A percentile compares a stretch with the other conserved stretches of the same genome.
phyloP scores from a whole-genome alignment of 2,113 vertebrate species.

The Rhabdomys dilectus region DNA sequence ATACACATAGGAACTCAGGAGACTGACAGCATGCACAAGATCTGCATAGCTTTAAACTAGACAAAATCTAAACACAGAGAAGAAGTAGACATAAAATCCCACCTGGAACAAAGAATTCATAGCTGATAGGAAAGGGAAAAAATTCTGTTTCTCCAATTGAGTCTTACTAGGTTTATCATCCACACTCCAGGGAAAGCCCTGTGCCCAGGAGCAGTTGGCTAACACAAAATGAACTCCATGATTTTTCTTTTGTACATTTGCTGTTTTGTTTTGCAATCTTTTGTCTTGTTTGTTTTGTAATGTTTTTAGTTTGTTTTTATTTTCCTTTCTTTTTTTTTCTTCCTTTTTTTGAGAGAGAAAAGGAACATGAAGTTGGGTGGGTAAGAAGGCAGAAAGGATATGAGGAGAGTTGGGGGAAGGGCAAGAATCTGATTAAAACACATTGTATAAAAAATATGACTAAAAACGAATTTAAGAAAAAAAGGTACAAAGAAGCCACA shows the following conservation, averaged over 20 bases:
- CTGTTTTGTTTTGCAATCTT: not conserved
- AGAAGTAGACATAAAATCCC: not conserved
- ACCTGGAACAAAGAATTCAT: not conserved
- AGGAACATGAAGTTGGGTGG: not conserved
- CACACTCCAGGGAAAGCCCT: not conserved
- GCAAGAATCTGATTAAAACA: not conserved
- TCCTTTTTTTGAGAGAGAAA: not conserved
- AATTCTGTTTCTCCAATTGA: not conserved
- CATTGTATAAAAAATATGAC: not conserved
- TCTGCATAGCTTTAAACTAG: no score
- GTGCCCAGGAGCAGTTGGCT: no score
- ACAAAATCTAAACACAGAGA: not conserved
- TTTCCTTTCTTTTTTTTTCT: not conserved
- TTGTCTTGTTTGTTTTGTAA: not conserved
- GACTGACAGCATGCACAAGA: not conserved
- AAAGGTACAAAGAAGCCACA: conserved; percentile 51
- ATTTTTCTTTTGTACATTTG: not conserved
- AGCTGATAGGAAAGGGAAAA: not conserved
- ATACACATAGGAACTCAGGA: not conserved
- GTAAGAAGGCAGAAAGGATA: not conserved
- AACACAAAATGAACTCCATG: not conserved
- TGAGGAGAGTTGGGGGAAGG: not conserved
- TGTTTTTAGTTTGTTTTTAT: not conserved
- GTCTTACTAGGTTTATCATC: no score
- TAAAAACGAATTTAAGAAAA: not conserved